Evolutionary conservation across 2,113 vertebrate genomes (phyloP).

Genomic region (Circaetus cinerascens): DNA sequence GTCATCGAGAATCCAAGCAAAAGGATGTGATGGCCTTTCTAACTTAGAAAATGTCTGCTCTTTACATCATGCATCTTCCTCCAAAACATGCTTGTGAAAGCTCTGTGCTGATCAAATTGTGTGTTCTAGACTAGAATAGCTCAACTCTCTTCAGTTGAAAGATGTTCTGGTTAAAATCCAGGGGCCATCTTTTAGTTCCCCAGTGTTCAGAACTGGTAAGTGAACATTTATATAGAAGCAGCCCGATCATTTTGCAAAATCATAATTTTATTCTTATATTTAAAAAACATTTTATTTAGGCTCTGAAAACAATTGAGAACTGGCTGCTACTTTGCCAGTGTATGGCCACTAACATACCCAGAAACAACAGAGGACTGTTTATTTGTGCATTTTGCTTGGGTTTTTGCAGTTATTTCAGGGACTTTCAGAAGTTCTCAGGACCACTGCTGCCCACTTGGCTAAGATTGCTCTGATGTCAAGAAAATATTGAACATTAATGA

Average conservation of each 20-base stretch:
- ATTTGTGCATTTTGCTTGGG: background rate
- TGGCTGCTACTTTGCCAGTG: background rate
- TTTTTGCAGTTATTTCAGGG: background rate
- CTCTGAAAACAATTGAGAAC: background rate
- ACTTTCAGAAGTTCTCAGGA: background rate
- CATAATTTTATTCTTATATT: background rate
- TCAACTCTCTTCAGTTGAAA: background rate
- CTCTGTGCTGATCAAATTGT: background rate
- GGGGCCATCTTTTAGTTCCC: background rate
- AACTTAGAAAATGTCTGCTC: background rate
- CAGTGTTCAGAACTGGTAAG: background rate
- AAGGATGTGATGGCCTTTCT: background rate
- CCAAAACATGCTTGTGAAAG: background rate
- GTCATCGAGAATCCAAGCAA: background rate
- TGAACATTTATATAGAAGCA: background rate
- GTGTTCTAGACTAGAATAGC: background rate
- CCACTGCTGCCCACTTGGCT: background rate
- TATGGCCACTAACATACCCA: background rate
- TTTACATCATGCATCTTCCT: background rate
- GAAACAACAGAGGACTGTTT: background rate
- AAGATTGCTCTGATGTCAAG: background rate
- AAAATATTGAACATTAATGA: background rate
- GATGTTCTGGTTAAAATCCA: constrained; percentile 11
- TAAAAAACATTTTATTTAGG: background rate
- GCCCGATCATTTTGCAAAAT: background rate